Base-by-base conservation (phyloP, 2,113 vertebrate species). In the Camelus bactrianus region DNA sequence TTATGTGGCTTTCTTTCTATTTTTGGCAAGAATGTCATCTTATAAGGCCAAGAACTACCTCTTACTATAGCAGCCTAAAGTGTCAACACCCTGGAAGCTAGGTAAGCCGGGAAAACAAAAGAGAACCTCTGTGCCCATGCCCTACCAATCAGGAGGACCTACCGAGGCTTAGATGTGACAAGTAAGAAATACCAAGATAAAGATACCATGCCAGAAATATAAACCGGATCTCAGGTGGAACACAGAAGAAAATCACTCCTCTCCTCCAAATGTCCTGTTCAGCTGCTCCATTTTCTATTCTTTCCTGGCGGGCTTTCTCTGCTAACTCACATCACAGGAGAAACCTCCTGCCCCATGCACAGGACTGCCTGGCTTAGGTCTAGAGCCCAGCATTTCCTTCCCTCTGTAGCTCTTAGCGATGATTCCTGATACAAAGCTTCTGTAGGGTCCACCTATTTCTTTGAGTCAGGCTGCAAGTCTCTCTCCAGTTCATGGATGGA, bases 11-110 rank as follows among this genome's bases (percentile, higher is more conserved):
- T 70, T 12, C 64, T 89, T 93, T 77, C 54, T 32, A 10, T 54
- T 81, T 90, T 88, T 77, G 46, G 15, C 79, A 81, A 93, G 35
- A 95, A 70, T 76, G 30, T 3, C 69, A 80, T 91, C 26, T 88
- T 92, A 20, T 38, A 90, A 77, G 28, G 56, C 48, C 79, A 91
- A 48, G 3, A 16, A 16, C 16, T 76, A 38, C 10, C 30, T 91
- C 19, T 56, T 12, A 4, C 32, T 65, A 13, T 30, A 60, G 52
- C 46, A 65, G 13, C 24, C 42, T 14, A 52, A 90, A 87, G 11
- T 42, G 26, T 3, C 56, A 86, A 50, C 8, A 62, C 38, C 15
- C 64, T 73, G 38, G 8, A 54, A 77, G 15, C 16, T 48, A 79
- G 11, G 48, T 15, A 81, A 76, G 15, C 64, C 65, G 30, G 38